Conservation (phyloP, 2,888 invertebrate genomes). For the Ceramica pisi region DNA sequence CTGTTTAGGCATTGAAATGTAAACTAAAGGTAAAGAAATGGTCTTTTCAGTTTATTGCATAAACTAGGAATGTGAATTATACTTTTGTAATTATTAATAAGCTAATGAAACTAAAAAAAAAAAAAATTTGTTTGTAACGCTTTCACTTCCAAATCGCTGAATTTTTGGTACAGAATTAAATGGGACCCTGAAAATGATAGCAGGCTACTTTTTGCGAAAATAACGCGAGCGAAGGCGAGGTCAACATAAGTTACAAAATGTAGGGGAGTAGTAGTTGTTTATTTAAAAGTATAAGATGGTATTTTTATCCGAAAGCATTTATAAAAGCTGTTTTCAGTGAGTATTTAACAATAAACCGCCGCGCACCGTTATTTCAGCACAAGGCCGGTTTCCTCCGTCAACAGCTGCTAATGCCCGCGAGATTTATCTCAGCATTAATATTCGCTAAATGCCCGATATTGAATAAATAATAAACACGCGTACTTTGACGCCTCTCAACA, state of each 20-base stretch:
- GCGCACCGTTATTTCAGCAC: slow-evolving; percentile 5
- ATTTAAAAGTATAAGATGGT: not conserved
- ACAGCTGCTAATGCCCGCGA: slow-evolving; percentile 21
- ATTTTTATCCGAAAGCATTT: not conserved
- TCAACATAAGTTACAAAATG: too few relatives aligned
- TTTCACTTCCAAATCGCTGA: too few relatives aligned
- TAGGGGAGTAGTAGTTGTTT: too few relatives aligned
- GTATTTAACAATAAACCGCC: not conserved
- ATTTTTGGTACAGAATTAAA: too few relatives aligned
- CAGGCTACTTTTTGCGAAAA: too few relatives aligned
- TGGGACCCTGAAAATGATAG: too few relatives aligned
- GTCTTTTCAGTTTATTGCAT: not conserved
- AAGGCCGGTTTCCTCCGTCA: slow-evolving; percentile 21
- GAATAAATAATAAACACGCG: slow-evolving; percentile 50
- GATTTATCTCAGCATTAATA: slow-evolving; percentile 23
- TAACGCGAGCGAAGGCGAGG: too few relatives aligned
- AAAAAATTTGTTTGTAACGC: too few relatives aligned
- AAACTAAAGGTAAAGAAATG: not conserved
- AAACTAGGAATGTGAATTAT: not conserved
- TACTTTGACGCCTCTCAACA: slow-evolving; percentile 34
- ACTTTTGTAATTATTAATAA: not conserved
- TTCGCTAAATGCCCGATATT: slow-evolving; percentile 26
- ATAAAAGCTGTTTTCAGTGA: not conserved
- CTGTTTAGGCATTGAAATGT: not conserved
- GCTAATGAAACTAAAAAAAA: too few relatives aligned